Percentiles rank a stretch among this genome's conserved stretches.
These are phyloP conservation scores for Coptotermes formosanus DNA, from an alignment of 1,140 invertebrate species.

Conservation along the genomic window DNA sequence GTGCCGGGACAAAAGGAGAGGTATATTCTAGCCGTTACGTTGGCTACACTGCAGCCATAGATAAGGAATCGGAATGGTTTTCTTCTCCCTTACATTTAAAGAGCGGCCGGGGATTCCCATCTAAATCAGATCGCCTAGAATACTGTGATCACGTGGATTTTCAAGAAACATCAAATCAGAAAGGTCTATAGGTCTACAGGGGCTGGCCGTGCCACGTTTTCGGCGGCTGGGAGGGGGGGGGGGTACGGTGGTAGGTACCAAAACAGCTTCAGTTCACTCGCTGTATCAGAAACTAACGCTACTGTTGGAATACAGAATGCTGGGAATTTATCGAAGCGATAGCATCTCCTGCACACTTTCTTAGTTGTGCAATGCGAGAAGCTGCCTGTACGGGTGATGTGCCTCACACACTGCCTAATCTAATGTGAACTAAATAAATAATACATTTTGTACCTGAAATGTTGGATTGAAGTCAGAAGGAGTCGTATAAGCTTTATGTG, in stretches of 20 bases:
- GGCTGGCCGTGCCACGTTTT: neutral
- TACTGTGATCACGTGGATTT: neutral
- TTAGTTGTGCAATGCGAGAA: neutral
- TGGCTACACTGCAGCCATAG: no score
- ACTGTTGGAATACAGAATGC: neutral
- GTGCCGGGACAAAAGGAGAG: no score
- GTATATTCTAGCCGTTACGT: no score
- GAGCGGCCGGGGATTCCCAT: neutral
- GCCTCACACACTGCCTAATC: neutral
- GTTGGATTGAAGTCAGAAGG: no score
- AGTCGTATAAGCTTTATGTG: no score
- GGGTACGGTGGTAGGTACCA: no score
- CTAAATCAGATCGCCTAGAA: neutral
- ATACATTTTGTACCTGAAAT: no score
- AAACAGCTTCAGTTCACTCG: no score
- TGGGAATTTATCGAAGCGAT: neutral
- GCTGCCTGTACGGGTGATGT: neutral
- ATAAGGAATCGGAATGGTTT: neutral
- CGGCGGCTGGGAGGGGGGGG: no score
- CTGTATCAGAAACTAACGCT: neutral
- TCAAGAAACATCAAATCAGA: neutral
- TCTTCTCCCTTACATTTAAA: no score
- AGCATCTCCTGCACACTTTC: constrained; percentile 4
- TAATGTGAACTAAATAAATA: no score
- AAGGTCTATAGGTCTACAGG: no score